Percentiles rank a stretch among this genome's conserved stretches.
Conservation (phyloP, 2,113 vertebrate species). For the Arizona elegans region DNA sequence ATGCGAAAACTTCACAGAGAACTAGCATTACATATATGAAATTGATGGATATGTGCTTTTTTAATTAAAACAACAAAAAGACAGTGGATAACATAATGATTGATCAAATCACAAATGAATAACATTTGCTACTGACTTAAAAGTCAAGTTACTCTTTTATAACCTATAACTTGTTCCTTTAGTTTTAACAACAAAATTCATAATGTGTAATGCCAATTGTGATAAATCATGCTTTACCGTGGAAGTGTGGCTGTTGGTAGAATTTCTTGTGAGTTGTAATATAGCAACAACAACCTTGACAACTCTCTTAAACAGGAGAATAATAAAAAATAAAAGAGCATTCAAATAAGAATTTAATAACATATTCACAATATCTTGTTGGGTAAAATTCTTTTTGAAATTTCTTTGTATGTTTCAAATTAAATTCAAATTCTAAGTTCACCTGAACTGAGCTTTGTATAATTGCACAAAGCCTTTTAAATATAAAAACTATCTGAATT, state of each 20-base stretch:
- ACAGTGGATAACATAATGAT: conserved; percentile 74
- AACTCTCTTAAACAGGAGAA: background rate
- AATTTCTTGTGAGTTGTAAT: background rate
- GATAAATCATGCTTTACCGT: conserved; percentile 55
- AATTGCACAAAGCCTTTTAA: background rate
- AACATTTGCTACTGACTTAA: conserved; percentile 71
- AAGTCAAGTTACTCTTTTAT: conserved; percentile 66
- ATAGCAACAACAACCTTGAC: background rate
- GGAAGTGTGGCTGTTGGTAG: conserved; percentile 47
- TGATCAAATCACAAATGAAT: conserved; percentile 72
- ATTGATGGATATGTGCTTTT: conserved; percentile 66
- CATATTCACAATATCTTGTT: conserved; percentile 16
- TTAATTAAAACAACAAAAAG: conserved; percentile 67
- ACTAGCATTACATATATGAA: conserved; percentile 53
- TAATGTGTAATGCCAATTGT: conserved; percentile 69
- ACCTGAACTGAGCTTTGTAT: background rate
- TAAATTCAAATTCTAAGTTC: conserved; percentile 33
- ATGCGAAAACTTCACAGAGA: conserved; percentile 61
- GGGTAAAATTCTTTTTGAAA: conserved; percentile 36
- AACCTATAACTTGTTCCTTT: conserved; percentile 69
- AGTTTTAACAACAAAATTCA: conserved; percentile 70
- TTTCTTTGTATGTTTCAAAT: conserved; percentile 29
- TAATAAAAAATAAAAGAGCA: background rate
- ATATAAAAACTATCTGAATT: background rate
- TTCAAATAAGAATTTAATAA: background rate